Evolutionary conservation across 2,113 vertebrate genomes (phyloP).

Genomic region (Zingel zingel): DNA sequence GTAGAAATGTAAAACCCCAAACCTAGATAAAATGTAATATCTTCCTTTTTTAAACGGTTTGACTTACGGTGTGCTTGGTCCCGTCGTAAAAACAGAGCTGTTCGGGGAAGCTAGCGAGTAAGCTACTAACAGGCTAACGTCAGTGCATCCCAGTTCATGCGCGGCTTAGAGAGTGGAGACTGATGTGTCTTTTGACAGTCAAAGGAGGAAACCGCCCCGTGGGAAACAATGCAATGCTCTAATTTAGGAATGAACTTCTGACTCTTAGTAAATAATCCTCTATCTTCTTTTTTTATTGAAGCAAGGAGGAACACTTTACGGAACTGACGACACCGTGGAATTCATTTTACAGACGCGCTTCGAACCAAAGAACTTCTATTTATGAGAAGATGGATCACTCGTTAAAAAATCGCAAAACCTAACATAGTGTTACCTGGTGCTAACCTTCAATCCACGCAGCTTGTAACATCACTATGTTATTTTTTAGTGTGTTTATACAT

Average conservation of each 20-base stretch:
- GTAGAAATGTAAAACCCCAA: not conserved
- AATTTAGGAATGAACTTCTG: conserved; percentile 21
- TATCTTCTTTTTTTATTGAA: conserved; percentile 40
- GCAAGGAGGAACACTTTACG: conserved; percentile 69
- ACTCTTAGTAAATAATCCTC: conserved; percentile 61
- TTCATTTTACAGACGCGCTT: conserved; percentile 31
- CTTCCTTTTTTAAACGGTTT: not conserved
- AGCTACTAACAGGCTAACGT: conserved; percentile 70
- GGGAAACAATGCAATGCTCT: conserved; percentile 12
- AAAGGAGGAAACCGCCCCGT: not conserved
- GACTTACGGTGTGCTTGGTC: conserved; percentile 74
- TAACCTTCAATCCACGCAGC: not conserved
- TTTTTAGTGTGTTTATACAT: not conserved
- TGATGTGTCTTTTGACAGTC: conserved; percentile 38
- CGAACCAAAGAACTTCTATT: conserved; percentile 28
- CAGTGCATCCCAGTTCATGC: conserved; percentile 64
- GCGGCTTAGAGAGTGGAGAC: conserved; percentile 28
- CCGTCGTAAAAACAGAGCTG: conserved; percentile 49
- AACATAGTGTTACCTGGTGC: not conserved
- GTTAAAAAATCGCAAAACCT: not conserved
- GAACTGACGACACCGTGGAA: conserved; percentile 77
- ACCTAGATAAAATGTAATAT: not conserved
- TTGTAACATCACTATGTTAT: not conserved
- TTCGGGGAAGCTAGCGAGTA: conserved; percentile 54
- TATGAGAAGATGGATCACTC: not conserved